These are phyloP conservation scores for Tribolium castaneum DNA, from an alignment of 1,140 invertebrate genomes.

Conservation along the genomic window DNA sequence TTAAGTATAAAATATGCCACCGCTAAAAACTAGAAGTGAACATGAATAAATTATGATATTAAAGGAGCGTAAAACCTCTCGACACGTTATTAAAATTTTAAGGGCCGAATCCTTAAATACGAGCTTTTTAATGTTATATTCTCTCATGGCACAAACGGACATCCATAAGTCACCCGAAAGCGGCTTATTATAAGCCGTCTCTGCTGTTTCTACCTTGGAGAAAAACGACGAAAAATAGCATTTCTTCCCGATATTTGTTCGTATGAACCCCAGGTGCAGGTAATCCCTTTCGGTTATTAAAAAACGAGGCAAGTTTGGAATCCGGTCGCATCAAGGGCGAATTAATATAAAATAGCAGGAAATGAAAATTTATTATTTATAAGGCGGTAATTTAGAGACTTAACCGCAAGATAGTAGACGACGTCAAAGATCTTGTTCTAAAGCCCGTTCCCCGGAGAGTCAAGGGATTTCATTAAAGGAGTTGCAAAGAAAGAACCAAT, in stretches of 20 bases:
- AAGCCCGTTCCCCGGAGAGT: constrained; percentile 23
- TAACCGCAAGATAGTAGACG: constrained; percentile 35
- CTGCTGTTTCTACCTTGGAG: constrained; percentile 3
- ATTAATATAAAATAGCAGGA: constrained; percentile 36
- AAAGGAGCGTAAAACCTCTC: constrained; percentile 44
- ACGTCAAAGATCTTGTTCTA: constrained; percentile 37
- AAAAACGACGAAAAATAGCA: constrained; percentile 19
- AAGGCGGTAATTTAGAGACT: constrained; percentile 41
- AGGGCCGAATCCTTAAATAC: constrained; percentile 47
- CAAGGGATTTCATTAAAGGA: constrained; percentile 34
- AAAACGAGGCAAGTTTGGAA: neutral
- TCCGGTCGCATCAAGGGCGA: neutral
- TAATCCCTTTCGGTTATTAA: neutral
- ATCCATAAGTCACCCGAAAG: constrained; percentile 52
- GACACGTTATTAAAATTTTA: constrained; percentile 54
- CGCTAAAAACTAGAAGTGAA: constrained; percentile 38
- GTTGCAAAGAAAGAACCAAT: constrained; percentile 27
- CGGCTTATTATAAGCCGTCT: constrained; percentile 51
- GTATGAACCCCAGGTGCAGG: neutral
- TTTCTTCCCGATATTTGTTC: neutral
- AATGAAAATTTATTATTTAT: constrained; percentile 51
- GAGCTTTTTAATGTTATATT: constrained; percentile 51
- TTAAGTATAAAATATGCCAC: constrained; percentile 46
- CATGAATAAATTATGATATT: constrained; percentile 50
- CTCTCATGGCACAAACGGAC: constrained; percentile 47